phyloP scores from a whole-genome alignment of 2,888 invertebrate species.

The Celastrina argiolus region DNA sequence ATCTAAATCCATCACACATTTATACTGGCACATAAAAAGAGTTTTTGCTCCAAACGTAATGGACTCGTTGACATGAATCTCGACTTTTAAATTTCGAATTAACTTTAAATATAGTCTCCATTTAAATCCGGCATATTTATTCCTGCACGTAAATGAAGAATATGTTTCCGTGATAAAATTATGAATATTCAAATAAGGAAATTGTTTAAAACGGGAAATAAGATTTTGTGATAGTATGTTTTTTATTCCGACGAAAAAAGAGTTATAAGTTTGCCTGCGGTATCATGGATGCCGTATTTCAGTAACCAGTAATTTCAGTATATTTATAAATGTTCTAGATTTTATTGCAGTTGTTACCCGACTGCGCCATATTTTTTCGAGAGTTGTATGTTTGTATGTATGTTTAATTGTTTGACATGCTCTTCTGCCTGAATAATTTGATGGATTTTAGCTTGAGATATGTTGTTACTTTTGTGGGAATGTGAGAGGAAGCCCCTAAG shows the following conservation, averaged over 20 bases:
- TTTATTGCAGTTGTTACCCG: too few relatives aligned
- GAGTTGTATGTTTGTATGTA: too few relatives aligned
- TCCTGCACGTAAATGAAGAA: not conserved
- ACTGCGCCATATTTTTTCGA: too few relatives aligned
- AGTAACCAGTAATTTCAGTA: too few relatives aligned
- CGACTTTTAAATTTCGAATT: slow-evolving; percentile 1
- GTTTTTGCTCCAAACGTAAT: not conserved
- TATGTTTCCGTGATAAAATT: not conserved
- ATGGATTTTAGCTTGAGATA: too few relatives aligned
- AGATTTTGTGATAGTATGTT: not conserved
- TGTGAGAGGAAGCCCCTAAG: too few relatives aligned
- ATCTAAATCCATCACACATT: not conserved
- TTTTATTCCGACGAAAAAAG: not conserved
- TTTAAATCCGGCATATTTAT: slow-evolving; percentile 7
- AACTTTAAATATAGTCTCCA: slow-evolving; percentile 4
- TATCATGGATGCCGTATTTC: too few relatives aligned
- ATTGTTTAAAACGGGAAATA: not conserved
- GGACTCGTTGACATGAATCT: slow-evolving; percentile 14
- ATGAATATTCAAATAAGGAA: not conserved
- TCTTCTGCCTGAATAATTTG: too few relatives aligned
- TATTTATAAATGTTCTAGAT: too few relatives aligned
- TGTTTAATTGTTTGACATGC: too few relatives aligned
- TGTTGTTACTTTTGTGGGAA: too few relatives aligned
- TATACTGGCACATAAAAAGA: not conserved
- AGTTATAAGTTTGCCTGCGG: not conserved